Conservation (phyloP, 2,888 invertebrate genomes). For the Drosophila anomalata region DNA sequence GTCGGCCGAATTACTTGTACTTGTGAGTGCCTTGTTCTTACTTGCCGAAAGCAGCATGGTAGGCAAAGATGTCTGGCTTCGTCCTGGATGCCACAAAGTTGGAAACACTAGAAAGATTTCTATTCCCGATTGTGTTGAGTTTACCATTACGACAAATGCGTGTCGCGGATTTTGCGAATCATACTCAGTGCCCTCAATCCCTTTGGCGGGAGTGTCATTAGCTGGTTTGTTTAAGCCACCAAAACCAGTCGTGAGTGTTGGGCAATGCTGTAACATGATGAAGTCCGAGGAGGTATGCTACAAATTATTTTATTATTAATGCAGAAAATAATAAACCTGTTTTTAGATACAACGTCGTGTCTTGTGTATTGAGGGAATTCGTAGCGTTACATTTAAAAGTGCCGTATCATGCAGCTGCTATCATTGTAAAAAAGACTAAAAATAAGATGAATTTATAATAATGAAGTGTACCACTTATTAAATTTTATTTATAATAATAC, state of each 20-base stretch:
- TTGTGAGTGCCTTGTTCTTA: slow-evolving; percentile 44
- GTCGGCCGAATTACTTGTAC: slow-evolving; percentile 38
- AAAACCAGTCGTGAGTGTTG: slow-evolving; percentile 90
- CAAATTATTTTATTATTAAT: not conserved
- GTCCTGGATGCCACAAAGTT: slow-evolving; percentile 92
- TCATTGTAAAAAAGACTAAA: slow-evolving; percentile 90
- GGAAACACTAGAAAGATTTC: slow-evolving; percentile 92
- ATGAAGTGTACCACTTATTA: not conserved
- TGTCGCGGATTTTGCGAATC: slow-evolving; percentile 95
- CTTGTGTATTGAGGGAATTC: slow-evolving; percentile 90
- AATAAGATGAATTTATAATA: not conserved
- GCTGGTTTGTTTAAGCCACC: slow-evolving; percentile 83
- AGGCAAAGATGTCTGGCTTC: slow-evolving; percentile 87
- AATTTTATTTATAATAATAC: not conserved
- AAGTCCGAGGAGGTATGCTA: slow-evolving; percentile 91
- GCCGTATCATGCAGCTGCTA: slow-evolving; percentile 93
- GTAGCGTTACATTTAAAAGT: slow-evolving; percentile 92
- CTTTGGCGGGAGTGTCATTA: slow-evolving; percentile 36
- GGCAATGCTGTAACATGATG: slow-evolving; percentile 95
- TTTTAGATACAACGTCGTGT: slow-evolving; percentile 90
- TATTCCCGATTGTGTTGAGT: slow-evolving; percentile 93
- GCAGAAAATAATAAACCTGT: not conserved
- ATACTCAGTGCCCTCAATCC: slow-evolving; percentile 91
- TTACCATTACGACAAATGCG: slow-evolving; percentile 93
- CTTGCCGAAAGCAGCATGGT: slow-evolving; percentile 27